A percentile compares a stretch with the other conserved stretches of the same genome.
These are phyloP conservation scores for Malurus leucopterus DNA, from an alignment of 2,797 vertebrate genomes.

Conservation along the genomic window DNA sequence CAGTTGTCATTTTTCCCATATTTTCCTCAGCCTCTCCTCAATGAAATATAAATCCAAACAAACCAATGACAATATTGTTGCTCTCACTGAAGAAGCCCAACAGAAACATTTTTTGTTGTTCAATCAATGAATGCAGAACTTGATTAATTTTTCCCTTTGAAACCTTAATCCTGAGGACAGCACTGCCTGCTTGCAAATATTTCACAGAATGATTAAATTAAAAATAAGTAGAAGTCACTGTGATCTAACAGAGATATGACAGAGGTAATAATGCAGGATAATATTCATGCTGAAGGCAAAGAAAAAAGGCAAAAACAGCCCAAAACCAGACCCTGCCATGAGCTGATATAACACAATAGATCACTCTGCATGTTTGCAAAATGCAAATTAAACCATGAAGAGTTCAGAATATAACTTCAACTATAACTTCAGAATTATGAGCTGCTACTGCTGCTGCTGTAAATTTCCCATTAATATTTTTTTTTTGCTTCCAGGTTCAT, in stretches of 20 bases:
- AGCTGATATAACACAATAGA: not conserved
- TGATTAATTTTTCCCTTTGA: not conserved
- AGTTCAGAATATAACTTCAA: too few species aligned
- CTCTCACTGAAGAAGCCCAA: not conserved
- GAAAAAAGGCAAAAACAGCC: not conserved
- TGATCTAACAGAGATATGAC: not conserved
- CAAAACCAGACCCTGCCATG: not conserved
- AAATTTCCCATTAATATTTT: not conserved
- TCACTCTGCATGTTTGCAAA: too few species aligned
- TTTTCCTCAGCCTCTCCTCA: not conserved
- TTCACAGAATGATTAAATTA: not conserved
- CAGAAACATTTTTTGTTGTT: not conserved
- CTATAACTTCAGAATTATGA: not conserved
- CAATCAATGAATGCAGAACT: not conserved
- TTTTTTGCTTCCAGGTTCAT: not conserved
- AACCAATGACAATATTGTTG: not conserved
- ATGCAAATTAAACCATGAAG: too few species aligned
- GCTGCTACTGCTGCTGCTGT: not conserved
- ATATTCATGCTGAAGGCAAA: not conserved
- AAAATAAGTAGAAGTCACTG: not conserved
- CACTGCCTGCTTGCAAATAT: not conserved
- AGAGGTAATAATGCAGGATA: not conserved
- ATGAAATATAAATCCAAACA: not conserved
- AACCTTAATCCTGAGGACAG: not conserved
- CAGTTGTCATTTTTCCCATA: not conserved